A percentile compares a stretch with the other conserved stretches of the same genome.
Evolutionary conservation across 2,113 vertebrate genomes (phyloP).

Genomic region (Benitochromis conjunctus): DNA sequence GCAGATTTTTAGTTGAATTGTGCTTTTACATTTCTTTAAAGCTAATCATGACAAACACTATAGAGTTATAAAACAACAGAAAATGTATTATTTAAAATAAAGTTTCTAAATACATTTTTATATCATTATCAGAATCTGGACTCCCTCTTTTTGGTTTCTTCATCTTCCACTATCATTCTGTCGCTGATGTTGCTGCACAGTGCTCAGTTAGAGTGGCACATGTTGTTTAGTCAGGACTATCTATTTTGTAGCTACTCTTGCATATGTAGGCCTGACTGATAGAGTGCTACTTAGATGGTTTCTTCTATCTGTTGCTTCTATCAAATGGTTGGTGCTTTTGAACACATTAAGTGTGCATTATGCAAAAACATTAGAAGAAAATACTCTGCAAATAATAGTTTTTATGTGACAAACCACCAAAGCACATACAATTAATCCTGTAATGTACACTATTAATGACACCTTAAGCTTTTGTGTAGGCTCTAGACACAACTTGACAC

Average conservation of each 20-base stretch:
- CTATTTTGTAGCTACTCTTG: neutral
- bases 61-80: neutral
- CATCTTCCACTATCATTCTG: neutral
- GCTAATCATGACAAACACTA: neutral
- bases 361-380: neutral
- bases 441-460: neutral
- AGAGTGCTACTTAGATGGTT: neutral
- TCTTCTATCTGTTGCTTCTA: neutral
- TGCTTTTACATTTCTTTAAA: neutral
- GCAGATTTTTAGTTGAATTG: neutral
- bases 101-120: neutral
- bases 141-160: neutral
- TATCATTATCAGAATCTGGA: neutral
- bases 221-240: neutral
- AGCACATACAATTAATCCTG: neutral
- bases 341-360: neutral
- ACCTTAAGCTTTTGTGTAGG: neutral
- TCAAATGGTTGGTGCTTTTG: neutral
- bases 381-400: neutral
- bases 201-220: neutral
- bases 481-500: neutral
- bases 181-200: neutral
- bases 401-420: neutral
- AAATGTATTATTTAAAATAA: neutral
- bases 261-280: neutral